A percentile compares a stretch with the other conserved stretches of the same genome.
Conservation (phyloP, 2,113 vertebrate species). For the Anas platyrhynchos region DNA sequence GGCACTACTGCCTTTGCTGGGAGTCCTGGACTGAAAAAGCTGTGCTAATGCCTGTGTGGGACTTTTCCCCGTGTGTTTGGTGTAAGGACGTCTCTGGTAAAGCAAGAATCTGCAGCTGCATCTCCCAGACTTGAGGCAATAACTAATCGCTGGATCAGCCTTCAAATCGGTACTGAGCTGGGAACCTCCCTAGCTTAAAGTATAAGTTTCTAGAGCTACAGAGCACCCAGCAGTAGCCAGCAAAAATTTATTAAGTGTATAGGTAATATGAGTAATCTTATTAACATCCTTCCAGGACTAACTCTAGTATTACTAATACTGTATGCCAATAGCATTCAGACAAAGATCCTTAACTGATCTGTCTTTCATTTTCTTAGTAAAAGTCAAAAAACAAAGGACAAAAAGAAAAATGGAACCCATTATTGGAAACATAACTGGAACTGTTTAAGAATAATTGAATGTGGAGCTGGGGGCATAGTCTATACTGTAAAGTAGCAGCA, state of each 20-base stretch:
- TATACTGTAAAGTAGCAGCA: background rate
- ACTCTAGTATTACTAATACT: constrained; percentile 12
- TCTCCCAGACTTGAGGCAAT: background rate
- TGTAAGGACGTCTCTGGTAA: background rate
- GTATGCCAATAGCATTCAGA: constrained; percentile 28
- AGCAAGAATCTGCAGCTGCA: background rate
- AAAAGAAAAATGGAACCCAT: background rate
- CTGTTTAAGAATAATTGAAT: background rate
- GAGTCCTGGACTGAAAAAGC: background rate
- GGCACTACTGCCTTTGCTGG: background rate
- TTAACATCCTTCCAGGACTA: constrained; percentile 23
- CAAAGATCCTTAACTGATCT: background rate
- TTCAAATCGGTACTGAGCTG: background rate
- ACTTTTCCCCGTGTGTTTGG: background rate
- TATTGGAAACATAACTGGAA: background rate
- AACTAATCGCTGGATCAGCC: background rate
- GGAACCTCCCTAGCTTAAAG: background rate
- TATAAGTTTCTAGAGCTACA: constrained; percentile 6
- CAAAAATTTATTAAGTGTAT: constrained; percentile 33
- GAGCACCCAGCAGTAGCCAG: background rate
- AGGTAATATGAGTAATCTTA: constrained; percentile 53
- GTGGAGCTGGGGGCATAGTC: background rate
- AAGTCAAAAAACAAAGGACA: background rate
- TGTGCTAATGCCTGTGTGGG: background rate
- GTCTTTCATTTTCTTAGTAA: constrained; percentile 3